Percentiles rank a stretch among this genome's conserved stretches.
phyloP scores from a whole-genome alignment of 2,888 invertebrate genomes.

The Anodontia alba region DNA sequence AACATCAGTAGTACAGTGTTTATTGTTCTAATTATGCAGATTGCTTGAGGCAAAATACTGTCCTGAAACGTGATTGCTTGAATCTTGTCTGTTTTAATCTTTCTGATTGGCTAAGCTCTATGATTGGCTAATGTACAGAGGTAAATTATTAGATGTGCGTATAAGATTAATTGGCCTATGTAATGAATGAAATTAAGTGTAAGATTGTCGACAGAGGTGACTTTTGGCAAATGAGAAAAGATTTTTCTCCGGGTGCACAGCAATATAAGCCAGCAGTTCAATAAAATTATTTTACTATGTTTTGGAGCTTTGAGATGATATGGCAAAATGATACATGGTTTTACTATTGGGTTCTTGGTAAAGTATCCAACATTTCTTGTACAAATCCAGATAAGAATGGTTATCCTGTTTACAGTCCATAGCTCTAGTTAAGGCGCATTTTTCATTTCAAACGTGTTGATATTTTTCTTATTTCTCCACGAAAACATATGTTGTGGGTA shows the following conservation, averaged over 20 bases:
- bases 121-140: not conserved
- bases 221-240: not conserved
- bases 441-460: too few relatives aligned
- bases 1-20: not conserved
- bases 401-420: too few relatives aligned
- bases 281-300: not conserved
- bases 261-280: not conserved
- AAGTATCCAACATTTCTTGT: not conserved
- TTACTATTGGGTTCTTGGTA: constrained; percentile 10
- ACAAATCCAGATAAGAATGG: too few relatives aligned
- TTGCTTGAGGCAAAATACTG: not conserved
- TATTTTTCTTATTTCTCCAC: too few relatives aligned
- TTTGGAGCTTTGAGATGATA: not conserved
- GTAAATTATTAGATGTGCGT: constrained; percentile 6
- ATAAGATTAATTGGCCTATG: not conserved
- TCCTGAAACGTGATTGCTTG: not conserved
- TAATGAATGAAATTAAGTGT: not conserved
- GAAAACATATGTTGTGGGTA: too few relatives aligned
- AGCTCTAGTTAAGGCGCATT: too few relatives aligned
- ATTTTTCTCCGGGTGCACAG: too few relatives aligned
- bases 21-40: constrained; percentile 9
- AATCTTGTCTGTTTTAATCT: not conserved
- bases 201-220: not conserved
- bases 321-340: constrained; percentile 11
- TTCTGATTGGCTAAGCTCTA: not conserved